Evolutionary conservation across 2,888 invertebrate species (phyloP), one percentile per base, ranked within the genome.

Genomic region (Lepeophtheirus nordmannii): DNA sequence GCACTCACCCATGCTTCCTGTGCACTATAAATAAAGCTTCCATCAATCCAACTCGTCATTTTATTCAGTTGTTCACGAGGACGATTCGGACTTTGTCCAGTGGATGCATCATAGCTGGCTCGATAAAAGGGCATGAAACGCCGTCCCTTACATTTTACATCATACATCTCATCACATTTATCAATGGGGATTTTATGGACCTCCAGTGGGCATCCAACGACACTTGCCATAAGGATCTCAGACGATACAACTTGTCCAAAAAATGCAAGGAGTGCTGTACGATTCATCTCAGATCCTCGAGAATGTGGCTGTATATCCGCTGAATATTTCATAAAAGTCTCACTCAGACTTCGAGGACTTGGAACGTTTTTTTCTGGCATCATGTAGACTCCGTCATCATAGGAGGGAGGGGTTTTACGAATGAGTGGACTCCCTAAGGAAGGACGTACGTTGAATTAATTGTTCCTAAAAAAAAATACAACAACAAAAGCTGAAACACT

Each of bases 21-120:
- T 65, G 90, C 93, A 74, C 93, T 93, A 80, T 98, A 98, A 72
- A 98, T 85, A 79, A 96, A 97, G 78, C 94, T 96, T 69, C 90
- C 97, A 77, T 98, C 98, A 73, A 98, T 93, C 93, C 94, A 97
- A 73, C 93, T 89, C 64, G 94, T 94, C 76, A 92, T 89, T 78
- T 89, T 87, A 79, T 98, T 97, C 73, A 91, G 83, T 93, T 96
- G 82, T 80, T 94, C 93, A 71, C 97, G 80, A 0, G 97, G 97
- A 72, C 87, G 89, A 77, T 97, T 97, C 8, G 96, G 93, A 73
- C 93, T 94, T 76, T 90, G 91, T 12, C 97, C 97, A 8, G 96
- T 96, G 65, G 81, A 80, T 57, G 87, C 82, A 76, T 96, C 94
- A 74, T 97, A 96, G 60, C 87, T 85, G 0, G 92, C 90, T 69